These are phyloP conservation scores for Loripinus fragilis DNA, from an alignment of 2,888 invertebrate species.

Conservation along the genomic window DNA sequence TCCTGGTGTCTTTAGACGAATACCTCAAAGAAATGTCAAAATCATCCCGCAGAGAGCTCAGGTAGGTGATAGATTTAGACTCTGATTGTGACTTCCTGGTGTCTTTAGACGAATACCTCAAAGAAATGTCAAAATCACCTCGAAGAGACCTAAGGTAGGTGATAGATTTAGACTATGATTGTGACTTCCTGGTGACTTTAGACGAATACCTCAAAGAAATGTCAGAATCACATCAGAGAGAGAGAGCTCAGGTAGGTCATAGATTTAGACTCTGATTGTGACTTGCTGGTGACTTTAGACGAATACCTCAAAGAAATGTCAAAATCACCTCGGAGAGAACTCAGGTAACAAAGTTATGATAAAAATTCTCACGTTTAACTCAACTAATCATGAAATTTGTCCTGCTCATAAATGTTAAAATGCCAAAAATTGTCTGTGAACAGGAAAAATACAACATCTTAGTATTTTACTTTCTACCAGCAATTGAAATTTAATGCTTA, in stretches of 20 bases:
- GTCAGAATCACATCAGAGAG: conserved; percentile 28
- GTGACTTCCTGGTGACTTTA: conserved; percentile 37
- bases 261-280: conserved; percentile 40
- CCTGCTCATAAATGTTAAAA: too few relatives aligned
- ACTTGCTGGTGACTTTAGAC: conserved; percentile 42
- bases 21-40: conserved; percentile 49
- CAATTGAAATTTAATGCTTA: too few relatives aligned
- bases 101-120: conserved; percentile 44
- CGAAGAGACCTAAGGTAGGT: conserved; percentile 32
- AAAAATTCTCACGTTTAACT: too few relatives aligned
- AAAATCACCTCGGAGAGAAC: conserved; percentile 19
- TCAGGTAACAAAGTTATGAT: too few relatives aligned
- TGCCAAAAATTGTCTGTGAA: too few relatives aligned
- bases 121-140: conserved; percentile 43
- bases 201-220: conserved; percentile 50
- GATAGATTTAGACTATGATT: conserved; percentile 40
- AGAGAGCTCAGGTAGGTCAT: too few relatives aligned
- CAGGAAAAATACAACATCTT: too few relatives aligned
- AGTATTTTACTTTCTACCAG: too few relatives aligned
- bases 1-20: conserved; percentile 44
- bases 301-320: conserved; percentile 53
- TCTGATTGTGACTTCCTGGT: conserved; percentile 36
- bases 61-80: conserved; percentile 49
- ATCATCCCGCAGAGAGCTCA: conserved; percentile 12
- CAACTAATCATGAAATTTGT: too few relatives aligned